Percentiles rank a stretch among this genome's conserved stretches.
Conservation (phyloP, 2,888 invertebrate genomes). For the Phasia obesa region DNA sequence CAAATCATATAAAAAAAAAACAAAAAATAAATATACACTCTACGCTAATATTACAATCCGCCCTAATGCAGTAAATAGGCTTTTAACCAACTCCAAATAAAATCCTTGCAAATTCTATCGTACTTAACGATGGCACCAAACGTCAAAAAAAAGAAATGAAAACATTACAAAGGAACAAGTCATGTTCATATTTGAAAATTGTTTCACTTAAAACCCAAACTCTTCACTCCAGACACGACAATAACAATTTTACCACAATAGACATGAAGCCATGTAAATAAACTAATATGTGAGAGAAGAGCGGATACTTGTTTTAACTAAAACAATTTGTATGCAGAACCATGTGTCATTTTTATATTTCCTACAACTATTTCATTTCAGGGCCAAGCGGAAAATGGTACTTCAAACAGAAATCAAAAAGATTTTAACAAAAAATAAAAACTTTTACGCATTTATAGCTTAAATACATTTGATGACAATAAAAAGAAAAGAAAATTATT, state of each 20-base stretch:
- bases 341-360: slow-evolving; percentile 73
- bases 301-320: slow-evolving; percentile 26
- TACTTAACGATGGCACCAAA: slow-evolving; percentile 63
- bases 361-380: slow-evolving; percentile 67
- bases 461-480: slow-evolving; percentile 52
- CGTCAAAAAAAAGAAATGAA: slow-evolving; percentile 8
- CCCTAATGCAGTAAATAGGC: slow-evolving; percentile 70
- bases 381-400: slow-evolving; percentile 53
- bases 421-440: slow-evolving; percentile 13
- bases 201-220: slow-evolving; percentile 63
- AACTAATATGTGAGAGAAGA: not conserved
- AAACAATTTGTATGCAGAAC: slow-evolving; percentile 71
- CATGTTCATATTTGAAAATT: slow-evolving; percentile 67
- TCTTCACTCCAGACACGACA: slow-evolving; percentile 13
- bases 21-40: slow-evolving; percentile 7
- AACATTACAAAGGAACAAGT: slow-evolving; percentile 40
- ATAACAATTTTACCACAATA: slow-evolving; percentile 60
- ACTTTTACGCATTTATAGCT: slow-evolving; percentile 59
- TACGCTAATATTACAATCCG: slow-evolving; percentile 65
- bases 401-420: slow-evolving; percentile 12
- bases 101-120: slow-evolving; percentile 60
- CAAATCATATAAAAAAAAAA: not conserved
- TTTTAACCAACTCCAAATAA: slow-evolving; percentile 59
- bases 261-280: slow-evolving; percentile 11
- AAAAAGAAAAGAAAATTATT: slow-evolving; percentile 50